These are phyloP conservation scores for Malaclemys terrapin DNA, from an alignment of 2,113 vertebrate genomes.

Conservation along the genomic window DNA sequence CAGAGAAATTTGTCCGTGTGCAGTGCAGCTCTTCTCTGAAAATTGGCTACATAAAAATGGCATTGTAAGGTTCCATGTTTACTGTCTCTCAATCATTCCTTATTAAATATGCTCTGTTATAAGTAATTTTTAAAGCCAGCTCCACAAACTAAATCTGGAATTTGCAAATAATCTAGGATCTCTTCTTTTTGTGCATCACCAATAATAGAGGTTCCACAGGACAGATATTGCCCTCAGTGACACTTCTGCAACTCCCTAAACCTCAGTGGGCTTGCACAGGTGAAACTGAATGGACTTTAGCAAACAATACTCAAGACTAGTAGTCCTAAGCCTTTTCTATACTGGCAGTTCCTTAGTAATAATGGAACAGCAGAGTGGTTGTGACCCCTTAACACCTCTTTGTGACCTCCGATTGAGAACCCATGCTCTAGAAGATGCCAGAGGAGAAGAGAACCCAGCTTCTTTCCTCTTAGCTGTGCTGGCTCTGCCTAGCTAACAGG, in stretches of 20 bases:
- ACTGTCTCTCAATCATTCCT: neutral
- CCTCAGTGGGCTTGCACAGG: neutral
- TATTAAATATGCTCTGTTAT: neutral
- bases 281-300: neutral
- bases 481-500: neutral
- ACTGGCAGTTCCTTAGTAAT: neutral
- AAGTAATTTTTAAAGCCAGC: neutral
- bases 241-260: neutral
- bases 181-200: neutral
- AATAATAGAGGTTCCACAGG: neutral
- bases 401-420: neutral
- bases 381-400: neutral
- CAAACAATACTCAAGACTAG: slow-evolving; percentile 17
- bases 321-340: neutral
- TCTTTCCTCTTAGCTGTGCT: neutral
- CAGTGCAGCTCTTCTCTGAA: neutral
- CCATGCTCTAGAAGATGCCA: neutral
- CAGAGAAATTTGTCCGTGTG: neutral
- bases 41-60: neutral
- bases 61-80: neutral
- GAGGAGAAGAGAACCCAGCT: neutral
- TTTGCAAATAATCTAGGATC: neutral
- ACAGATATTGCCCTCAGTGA: neutral
- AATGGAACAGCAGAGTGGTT: neutral
- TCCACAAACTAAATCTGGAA: neutral